Base-by-base conservation (phyloP, 1,140 invertebrate species). In the Scaptodrosophila lebanonensis region DNA sequence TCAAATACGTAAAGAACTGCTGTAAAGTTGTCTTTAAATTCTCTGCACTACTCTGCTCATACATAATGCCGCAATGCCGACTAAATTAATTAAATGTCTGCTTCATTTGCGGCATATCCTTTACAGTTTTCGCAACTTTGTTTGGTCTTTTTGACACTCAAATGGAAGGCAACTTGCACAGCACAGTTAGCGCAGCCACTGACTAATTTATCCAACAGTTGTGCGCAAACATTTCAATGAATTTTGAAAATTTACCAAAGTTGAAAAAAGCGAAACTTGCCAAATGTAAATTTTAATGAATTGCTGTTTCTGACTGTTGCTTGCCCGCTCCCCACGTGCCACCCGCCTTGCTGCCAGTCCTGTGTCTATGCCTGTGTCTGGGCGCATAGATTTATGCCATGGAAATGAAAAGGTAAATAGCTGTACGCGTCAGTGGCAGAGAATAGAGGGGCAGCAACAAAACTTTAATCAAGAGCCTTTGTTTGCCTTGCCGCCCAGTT, bases 361-460 rank as follows among this genome's bases (percentile, higher is more conserved):
- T n/a, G n/a, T n/a, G n/a, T n/a, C n/a, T n/a, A n/a, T n/a, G n/a
- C n/a, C n/a, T n/a, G n/a, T n/a, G n/a, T n/a, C n/a, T 25, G 54
- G 48, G 62, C 32, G 47, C 27, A 35, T 49, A 66, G 72, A 77
- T 77, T 77, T 79, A 77, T 77, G 73, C 64, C 62, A 68, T 59
- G 73, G 65, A 79, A 77, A 77, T 68, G 72, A 70, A 77, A 77
- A 77, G 73, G 73, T 77, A 77, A 77, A 77, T 77, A 79, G 54
- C 67, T 58, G 33, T 49, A 39, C 49, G 40, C 64, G 42, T 49
- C 36, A 3, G 11, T 32, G 48, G 12, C 39, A 51, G 51, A 44
- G 56, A 48, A 52, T 43, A 48, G 38, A 58, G 17, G 20, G 27
- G 9, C n/a, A n/a, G n/a, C n/a, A n/a, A 29, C 27, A n/a, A 49